Base-by-base conservation (phyloP, 2,113 vertebrate species). In the Brachypteracias leptosomus region DNA sequence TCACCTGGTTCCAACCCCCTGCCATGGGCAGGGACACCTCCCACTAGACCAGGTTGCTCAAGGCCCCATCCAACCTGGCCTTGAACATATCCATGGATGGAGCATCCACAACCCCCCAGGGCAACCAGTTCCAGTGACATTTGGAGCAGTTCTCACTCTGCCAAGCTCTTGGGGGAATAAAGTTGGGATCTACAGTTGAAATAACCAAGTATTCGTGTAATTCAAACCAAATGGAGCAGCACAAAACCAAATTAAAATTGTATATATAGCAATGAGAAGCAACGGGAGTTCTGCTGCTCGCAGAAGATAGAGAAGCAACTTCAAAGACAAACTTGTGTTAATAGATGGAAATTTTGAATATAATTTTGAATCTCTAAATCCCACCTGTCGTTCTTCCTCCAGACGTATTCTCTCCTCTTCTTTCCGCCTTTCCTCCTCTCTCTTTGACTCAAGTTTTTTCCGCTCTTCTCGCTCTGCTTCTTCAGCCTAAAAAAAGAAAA, bases 391-490 rank as follows among this genome's bases (percentile, higher is more conserved):
- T 35, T 99, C 98, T 68, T 99, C 99, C 78, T 98, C 98, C 19
- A 98, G 94, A 4, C 98, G 98, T 36, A 98, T 97, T 22, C 96
- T 98, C 93, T 99, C 99, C 6, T 99, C 99, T 18, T 98, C 99
- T 90, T 98, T 98, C 29, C 97, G 93, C 94, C 98, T 98, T 80
- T 99, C 99, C 66, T 99, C 98, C 21, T 99, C 99, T 83, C 98
- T 94, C 44, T 99, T 98, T 33, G 98, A 98, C 95, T 99, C 99
- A 7, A 98, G 97, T 33, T 98, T 98, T 96, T 95, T 99, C 85
- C 99, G 97, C 83, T 99, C 99, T 94, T 99, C 99, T 22, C 99
- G 97, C 88, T 99, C 99, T 66, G 99, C 99, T 96, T 98, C 96
- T 94, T 99, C 99, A 16, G 98, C 98, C 99, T 99, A 22, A 84